Evolutionary conservation across 1,140 invertebrate species (phyloP), one percentile per base, ranked within the genome.

Genomic region (Hirudo medicinalis): DNA sequence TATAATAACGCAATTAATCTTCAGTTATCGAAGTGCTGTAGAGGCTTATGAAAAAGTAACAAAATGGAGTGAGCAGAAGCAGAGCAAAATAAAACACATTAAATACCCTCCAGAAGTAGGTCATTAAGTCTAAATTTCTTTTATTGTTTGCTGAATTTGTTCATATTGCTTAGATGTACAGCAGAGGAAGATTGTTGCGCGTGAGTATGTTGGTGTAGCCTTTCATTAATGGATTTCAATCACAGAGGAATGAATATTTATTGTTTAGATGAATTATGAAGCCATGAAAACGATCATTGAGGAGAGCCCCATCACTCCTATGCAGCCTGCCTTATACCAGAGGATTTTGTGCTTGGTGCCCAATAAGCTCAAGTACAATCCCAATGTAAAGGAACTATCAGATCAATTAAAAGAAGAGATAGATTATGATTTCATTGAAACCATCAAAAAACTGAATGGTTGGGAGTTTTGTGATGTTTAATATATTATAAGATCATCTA

Each of bases 391-490:
- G 60, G 75, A 77, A 70, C 75, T 76, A 5, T 75, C 81, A 17
- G 70, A 74, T 11, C 76, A 80, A 36, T 73, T 81, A 20, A 80
- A 82, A 71, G 72, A 75, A 29, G 82, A 83, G 72, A 75, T 82
- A 43, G 76, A 76, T 69, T 75, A 71, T 69, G 77, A 80, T 71
- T 83, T 77, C 75, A 74, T 72, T 19, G 71, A 76, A 49, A 82
- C 80, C 73, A 82, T 83, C 78, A 80, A 81, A 71, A 80, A 79
- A 74, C 81, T 79, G n/a, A 79, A 79, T 75, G 78, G 81, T 81
- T 74, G 73, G 75, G 72, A 27, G 5, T 70, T 29, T 71, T 15
- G 11, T 2, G 17, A 1, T 67, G 20, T 36, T 54, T 27, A 9
- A 36, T 55, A 53, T 20, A 40, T 36, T 36, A 36, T 36, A 36